Evolutionary conservation across 2,888 invertebrate species (phyloP).

Genomic region (Callosobruchus maculatus): DNA sequence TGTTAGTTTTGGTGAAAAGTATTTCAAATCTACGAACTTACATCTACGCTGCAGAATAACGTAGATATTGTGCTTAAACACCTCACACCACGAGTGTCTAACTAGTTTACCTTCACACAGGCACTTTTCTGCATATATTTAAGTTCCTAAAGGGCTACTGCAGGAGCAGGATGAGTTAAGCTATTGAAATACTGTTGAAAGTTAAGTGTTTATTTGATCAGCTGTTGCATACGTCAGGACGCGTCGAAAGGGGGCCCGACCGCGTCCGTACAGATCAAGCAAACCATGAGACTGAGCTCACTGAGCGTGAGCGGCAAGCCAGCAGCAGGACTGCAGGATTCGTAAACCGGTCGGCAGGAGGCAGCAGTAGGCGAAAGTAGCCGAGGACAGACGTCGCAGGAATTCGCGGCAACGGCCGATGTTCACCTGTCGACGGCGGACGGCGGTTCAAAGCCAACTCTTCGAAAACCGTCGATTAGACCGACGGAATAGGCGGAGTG

Average conservation of each 20-base stretch:
- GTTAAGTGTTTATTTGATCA: neutral
- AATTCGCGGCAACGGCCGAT: neutral
- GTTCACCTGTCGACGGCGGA: conserved; percentile 11
- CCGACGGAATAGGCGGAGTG: conserved; percentile 41
- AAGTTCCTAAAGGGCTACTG: too few relatives aligned
- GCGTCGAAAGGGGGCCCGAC: neutral
- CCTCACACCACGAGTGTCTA: conserved; percentile 8
- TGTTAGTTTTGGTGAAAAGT: neutral
- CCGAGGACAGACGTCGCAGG: neutral
- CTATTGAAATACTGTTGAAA: neutral
- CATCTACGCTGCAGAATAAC: neutral
- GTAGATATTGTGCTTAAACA: conserved; percentile 4
- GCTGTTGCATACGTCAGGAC: neutral
- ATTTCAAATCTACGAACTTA: neutral
- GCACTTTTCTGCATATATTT: neutral
- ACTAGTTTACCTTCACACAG: conserved; percentile 15
- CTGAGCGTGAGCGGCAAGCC: neutral
- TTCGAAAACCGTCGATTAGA: conserved; percentile 40
- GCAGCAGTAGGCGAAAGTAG: neutral
- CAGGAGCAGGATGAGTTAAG: neutral
- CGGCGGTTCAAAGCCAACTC: conserved; percentile 35
- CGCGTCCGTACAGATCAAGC: neutral
- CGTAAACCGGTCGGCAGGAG: neutral
- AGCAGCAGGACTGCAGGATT: neutral
- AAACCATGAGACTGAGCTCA: neutral